phyloP scores from a whole-genome alignment of 2,888 invertebrate species.

The Erebia palarica region DNA sequence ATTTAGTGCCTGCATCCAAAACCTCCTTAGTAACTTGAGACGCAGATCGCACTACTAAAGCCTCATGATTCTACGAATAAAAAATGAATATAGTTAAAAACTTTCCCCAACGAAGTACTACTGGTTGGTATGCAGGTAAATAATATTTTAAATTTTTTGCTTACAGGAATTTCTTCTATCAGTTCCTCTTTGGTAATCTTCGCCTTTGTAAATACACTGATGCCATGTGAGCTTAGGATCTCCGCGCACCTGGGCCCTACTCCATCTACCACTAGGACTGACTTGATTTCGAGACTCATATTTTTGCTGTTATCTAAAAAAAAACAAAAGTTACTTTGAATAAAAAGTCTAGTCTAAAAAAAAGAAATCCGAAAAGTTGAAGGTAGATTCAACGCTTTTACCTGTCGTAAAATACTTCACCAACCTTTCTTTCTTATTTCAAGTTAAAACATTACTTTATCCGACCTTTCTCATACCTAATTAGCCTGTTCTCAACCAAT shows the following conservation, averaged over 20 bases:
- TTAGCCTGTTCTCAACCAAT: neutral
- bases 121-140: neutral
- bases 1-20: constrained; percentile 86
- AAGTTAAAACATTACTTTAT: too few species aligned
- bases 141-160: constrained; percentile 44
- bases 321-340: neutral
- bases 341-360: too few species aligned
- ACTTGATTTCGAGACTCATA: constrained; percentile 85
- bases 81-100: too few species aligned
- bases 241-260: constrained; percentile 93
- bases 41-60: constrained; percentile 95
- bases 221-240: constrained; percentile 88
- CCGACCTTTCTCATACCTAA: neutral
- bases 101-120: too few species aligned
- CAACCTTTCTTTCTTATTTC: too few species aligned
- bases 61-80: constrained; percentile 90
- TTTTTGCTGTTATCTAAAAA: constrained; percentile 24
- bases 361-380: too few species aligned
- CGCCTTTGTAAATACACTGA: constrained; percentile 90
- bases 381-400: too few species aligned
- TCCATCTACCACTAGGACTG: constrained; percentile 96
- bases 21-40: constrained; percentile 96
- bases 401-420: too few species aligned
- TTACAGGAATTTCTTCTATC: constrained; percentile 91
- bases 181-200: constrained; percentile 91